Evolutionary conservation across 2,797 vertebrate species (phyloP).

Genomic region (Vespertilio murinus): DNA sequence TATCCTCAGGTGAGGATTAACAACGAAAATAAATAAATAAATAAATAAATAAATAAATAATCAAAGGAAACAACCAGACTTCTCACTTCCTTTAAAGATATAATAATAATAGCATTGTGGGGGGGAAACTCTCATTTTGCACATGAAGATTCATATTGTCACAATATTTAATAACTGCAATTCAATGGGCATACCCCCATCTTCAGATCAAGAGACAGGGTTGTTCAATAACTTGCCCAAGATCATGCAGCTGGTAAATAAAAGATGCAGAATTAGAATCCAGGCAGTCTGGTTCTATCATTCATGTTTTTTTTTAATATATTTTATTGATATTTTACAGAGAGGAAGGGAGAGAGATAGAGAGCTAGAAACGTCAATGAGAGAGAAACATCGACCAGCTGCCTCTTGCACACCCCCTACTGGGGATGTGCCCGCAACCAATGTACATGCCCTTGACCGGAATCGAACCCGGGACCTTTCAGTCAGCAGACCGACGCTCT

Average conservation of each 20-base stretch:
- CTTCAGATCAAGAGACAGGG: neutral
- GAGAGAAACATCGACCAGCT: too few species aligned
- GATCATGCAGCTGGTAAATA: neutral
- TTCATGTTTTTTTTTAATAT: neutral
- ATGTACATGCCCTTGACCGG: too few species aligned
- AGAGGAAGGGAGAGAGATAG: too few species aligned
- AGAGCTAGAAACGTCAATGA: too few species aligned
- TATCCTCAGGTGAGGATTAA: too few species aligned
- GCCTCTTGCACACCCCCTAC: too few species aligned
- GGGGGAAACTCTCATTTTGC: neutral
- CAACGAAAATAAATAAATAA: neutral
- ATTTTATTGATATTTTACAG: too few species aligned
- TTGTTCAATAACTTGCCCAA: neutral
- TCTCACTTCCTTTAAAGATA: conserved; percentile 14
- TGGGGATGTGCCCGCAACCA: too few species aligned
- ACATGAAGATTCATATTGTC: neutral
- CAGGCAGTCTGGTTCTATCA: neutral
- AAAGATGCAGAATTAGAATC: conserved; percentile 1
- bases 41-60: neutral
- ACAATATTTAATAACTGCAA: neutral
- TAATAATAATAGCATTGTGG: neutral
- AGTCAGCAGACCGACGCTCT: too few species aligned
- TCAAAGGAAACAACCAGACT: neutral
- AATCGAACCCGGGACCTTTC: too few species aligned
- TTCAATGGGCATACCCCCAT: neutral